A percentile compares a stretch with the other conserved stretches of the same genome.
These are phyloP conservation scores for Leucozona laternaria DNA, from an alignment of 2,888 invertebrate species.

Conservation along the genomic window DNA sequence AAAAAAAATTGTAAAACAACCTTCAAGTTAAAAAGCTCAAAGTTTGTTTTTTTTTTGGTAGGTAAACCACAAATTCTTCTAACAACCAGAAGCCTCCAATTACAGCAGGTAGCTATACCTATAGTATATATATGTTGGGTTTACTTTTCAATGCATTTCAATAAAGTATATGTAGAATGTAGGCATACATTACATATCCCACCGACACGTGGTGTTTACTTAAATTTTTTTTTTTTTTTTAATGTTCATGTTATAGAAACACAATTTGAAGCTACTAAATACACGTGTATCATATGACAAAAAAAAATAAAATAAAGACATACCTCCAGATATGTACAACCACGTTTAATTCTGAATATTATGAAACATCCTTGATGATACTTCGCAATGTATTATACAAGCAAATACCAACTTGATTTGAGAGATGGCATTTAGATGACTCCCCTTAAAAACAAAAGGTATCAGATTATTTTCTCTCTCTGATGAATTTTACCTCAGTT, in stretches of 20 bases:
- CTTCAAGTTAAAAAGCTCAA: no score
- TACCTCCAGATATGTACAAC: neutral
- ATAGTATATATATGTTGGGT: no score
- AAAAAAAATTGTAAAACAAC: no score
- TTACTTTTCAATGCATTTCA: neutral
- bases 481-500: neutral
- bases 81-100: neutral
- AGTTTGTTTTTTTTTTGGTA: no score
- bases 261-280: neutral
- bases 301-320: neutral
- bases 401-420: neutral
- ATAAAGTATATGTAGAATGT: no score
- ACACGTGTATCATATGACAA: neutral
- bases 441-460: neutral
- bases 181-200: neutral
- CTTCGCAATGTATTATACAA: neutral
- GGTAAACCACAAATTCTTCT: no score
- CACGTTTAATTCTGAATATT: neutral
- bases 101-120: neutral
- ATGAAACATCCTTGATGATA: neutral
- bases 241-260: neutral
- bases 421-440: neutral
- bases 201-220: neutral
- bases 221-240: neutral
- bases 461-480: neutral